Evolutionary conservation across 2,888 invertebrate species (phyloP), one percentile per base, ranked within the genome.

Genomic region (Drosophila putrida): DNA sequence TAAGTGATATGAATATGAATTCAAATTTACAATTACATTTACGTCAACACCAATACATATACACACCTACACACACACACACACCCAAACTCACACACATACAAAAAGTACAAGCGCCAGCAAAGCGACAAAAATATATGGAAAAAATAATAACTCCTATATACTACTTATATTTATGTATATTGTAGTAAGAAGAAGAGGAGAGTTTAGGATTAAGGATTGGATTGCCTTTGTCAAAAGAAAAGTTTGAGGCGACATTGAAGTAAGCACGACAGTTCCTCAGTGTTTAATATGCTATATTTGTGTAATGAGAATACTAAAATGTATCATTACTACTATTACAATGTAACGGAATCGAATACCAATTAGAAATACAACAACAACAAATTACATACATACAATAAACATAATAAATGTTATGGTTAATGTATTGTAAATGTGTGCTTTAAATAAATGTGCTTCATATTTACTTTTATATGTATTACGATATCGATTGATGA

Each of bases 371-470:
- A 36, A 60, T 38, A 60, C 33, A 44, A 71, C 28, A 54, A 39
- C 49, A 35, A 39, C 39, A 58, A 35, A 39, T 39, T 10, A 72
- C 60, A 59, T 33, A 55, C 59, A 57, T 27, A 57, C 20, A 61
- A 39, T 25, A 61, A 39, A 41, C 49, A 71, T 66, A 66, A 76
- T 78, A 75, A 75, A 70, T 78, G 74, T 84, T 88, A 86, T 83
- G 80, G 57, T 71, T 27, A 38, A 82, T 76, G 71, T 79, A 80
- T 69, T 71, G 82, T 82, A 79, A 90, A 89, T 91, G 91, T 91
- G 90, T 91, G 91, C 91, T 90, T 90, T 91, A 90, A 80, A 69
- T 90, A 77, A 88, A 88, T 90, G 90, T 90, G 91, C 91, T 90
- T 86, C 86, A 86, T 78, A 80, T 71, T 77, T 70, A 75, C 64